These are phyloP conservation scores for Chrysolina haemoptera DNA, from an alignment of 2,888 invertebrate genomes.

Conservation along the genomic window DNA sequence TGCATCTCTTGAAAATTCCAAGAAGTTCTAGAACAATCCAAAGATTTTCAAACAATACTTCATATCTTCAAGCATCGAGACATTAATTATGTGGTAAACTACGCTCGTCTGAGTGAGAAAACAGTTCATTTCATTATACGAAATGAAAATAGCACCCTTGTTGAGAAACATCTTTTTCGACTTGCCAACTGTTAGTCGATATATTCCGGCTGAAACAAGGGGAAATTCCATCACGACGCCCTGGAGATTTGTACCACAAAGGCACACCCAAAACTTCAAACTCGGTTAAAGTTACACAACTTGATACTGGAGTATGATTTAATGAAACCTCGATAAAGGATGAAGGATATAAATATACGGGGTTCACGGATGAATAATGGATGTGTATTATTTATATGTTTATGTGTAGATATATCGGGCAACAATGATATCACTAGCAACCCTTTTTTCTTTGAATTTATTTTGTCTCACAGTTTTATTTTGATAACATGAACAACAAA, in stretches of 20 bases:
- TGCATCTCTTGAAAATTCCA: too few relatives aligned
- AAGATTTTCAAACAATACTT: too few relatives aligned
- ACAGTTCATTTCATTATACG: background rate
- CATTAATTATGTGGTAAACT: too few relatives aligned
- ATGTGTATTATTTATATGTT: background rate
- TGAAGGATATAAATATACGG: background rate
- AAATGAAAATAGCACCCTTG: background rate
- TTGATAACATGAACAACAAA: too few relatives aligned
- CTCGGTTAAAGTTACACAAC: conserved; percentile 31
- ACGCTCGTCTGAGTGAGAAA: background rate
- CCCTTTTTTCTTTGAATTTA: too few relatives aligned
- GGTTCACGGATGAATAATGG: background rate
- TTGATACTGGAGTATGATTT: conserved; percentile 33
- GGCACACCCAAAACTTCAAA: conserved; percentile 19
- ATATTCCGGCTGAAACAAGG: conserved; percentile 12
- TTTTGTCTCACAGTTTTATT: too few relatives aligned
- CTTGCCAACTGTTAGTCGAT: conserved; percentile 1
- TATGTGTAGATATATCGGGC: too few relatives aligned
- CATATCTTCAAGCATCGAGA: too few relatives aligned
- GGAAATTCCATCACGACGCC: conserved; percentile 12
- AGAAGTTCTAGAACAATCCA: too few relatives aligned
- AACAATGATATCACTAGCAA: too few relatives aligned
- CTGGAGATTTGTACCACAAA: conserved; percentile 23
- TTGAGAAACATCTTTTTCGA: conserved; percentile 2
- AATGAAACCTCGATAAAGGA: conserved; percentile 24